Base-by-base conservation (phyloP, 2,797 vertebrate species). In the Crocidura indochinensis region DNA sequence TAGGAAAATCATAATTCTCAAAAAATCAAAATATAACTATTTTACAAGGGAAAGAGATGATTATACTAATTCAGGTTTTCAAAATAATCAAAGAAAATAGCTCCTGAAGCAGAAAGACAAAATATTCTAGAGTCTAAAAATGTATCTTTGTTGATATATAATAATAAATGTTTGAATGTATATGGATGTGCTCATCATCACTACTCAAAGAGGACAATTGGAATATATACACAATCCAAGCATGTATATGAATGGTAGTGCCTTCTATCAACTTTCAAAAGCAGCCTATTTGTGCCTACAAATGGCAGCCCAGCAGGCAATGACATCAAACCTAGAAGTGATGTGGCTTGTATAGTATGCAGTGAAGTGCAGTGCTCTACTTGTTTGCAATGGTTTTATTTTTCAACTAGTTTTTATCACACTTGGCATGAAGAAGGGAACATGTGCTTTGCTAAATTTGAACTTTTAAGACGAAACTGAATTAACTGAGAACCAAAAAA, bases 381-480 rank as follows among this genome's bases (percentile, higher is more conserved):
- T 96, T 96, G 96, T 96, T 97, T 97, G 95, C 95, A 84, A 95
- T 83, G 95, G 90, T 95, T 97, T 96, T n/a, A 64, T 95, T 98
- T 90, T 95, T 96, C 92, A 91, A 82, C 87, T 96, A 95, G 96
- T 97, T 97, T 97, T 96, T 91, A 92, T 96, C 95, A 97, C 95
- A 96, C 96, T 96, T 94, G 96, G 92, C 95, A 96, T 94, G 95
- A 96, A 96, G 95, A 97, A 96, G 95, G 95, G 95, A 97, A 97
- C 96, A 97, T 97, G 96, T 97, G 96, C 96, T 97, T 95, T 97
- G 96, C 96, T 97, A 96, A 96, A 93, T 97, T 98, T 96, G 94
- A 97, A 94, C 97, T 96, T 93, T 96, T 96, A 91, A 95, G 96
- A 96, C 94, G 81, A 96, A 97, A 97, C 94, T 97, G 91, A 74